These are phyloP conservation scores for Smittia aterrima DNA, from an alignment of 2,888 invertebrate genomes.

Conservation along the genomic window DNA sequence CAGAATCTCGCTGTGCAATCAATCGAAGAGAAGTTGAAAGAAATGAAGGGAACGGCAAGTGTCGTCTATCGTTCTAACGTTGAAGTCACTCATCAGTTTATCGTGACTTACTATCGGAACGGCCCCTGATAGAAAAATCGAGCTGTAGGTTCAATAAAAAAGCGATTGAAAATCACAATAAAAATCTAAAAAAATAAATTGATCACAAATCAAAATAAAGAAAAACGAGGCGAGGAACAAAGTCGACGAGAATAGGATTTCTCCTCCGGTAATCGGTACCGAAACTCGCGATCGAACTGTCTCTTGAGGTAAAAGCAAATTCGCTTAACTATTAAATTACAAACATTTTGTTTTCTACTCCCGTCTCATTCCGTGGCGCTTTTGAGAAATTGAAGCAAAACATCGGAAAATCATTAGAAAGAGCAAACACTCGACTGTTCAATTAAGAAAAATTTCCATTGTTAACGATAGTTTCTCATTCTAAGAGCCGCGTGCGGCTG, in stretches of 20 bases:
- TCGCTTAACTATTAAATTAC: conserved; percentile 43
- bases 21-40: no score
- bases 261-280: neutral
- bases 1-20: neutral
- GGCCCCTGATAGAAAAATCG: neutral
- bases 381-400: conserved; percentile 18
- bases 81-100: no score
- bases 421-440: conserved; percentile 6
- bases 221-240: neutral
- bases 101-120: neutral
- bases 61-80: no score
- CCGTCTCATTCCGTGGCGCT: conserved; percentile 39
- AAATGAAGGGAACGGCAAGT: no score
- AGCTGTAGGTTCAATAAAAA: neutral
- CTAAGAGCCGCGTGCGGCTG: neutral
- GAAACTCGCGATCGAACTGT: neutral
- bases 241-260: neutral
- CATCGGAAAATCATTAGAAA: neutral
- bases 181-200: neutral
- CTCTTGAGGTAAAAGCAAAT: conserved; percentile 37
- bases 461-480: neutral
- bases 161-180: neutral
- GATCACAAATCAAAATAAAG: conserved; percentile 8
- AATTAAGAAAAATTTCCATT: neutral
- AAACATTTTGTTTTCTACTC: conserved; percentile 41